Percentiles rank a stretch among this genome's conserved stretches.
These are phyloP conservation scores for Chlorops oryzae DNA, from an alignment of 1,140 invertebrate genomes.

Conservation along the genomic window DNA sequence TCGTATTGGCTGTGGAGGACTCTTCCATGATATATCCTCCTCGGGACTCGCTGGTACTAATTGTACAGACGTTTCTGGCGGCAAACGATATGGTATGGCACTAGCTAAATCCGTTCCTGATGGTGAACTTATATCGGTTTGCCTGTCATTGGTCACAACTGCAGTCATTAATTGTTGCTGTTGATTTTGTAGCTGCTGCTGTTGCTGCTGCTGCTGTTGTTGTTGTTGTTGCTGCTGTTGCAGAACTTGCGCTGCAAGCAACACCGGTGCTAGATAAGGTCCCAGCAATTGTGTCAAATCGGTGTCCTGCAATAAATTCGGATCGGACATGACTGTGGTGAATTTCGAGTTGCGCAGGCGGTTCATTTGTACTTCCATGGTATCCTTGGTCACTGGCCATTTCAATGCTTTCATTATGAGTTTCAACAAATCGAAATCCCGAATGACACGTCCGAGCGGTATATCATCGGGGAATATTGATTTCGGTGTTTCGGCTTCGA, in stretches of 20 bases:
- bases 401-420: slow-evolving; percentile 42
- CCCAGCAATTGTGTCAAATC: slow-evolving; percentile 43
- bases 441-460: slow-evolving; percentile 36
- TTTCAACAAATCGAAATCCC: slow-evolving; percentile 40
- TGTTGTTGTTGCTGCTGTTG: slow-evolving; percentile 16
- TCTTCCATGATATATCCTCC: too few species aligned
- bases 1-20: too few species aligned
- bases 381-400: slow-evolving; percentile 34
- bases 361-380: slow-evolving; percentile 35
- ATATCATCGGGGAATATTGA: slow-evolving; percentile 32
- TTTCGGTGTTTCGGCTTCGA: slow-evolving; percentile 8
- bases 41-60: slow-evolving; percentile 39
- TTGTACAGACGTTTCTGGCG: slow-evolving; percentile 43
- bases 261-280: slow-evolving; percentile 34
- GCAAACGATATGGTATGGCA: slow-evolving; percentile 40
- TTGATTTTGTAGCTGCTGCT: slow-evolving; percentile 19
- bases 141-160: not conserved
- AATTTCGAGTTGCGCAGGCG: slow-evolving; percentile 39
- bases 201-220: slow-evolving; percentile 2
- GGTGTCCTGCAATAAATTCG: slow-evolving; percentile 39
- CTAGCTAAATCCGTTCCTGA: slow-evolving; percentile 24
- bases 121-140: not conserved
- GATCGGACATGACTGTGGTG: slow-evolving; percentile 37
- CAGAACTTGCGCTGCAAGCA: slow-evolving; percentile 15
- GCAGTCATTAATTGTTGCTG: not conserved